These are phyloP conservation scores for Atta cephalotes DNA, from an alignment of 1,140 invertebrate genomes.

Conservation along the genomic window DNA sequence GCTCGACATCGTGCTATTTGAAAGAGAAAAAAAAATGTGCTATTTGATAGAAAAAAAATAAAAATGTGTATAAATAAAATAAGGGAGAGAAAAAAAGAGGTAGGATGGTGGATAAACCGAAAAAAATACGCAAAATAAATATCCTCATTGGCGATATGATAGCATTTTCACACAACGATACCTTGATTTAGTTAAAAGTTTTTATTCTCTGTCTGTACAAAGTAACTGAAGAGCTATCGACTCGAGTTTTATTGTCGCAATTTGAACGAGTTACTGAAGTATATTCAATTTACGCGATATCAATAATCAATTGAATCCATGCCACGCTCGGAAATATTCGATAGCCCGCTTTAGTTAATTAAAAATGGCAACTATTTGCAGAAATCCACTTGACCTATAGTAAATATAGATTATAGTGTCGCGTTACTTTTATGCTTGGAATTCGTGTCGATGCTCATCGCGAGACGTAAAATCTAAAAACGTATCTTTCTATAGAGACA, in stretches of 20 bases:
- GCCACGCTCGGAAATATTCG: conserved; percentile 40
- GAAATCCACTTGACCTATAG: conserved; percentile 55
- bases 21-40: conserved; percentile 20
- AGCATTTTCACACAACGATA: conserved; percentile 10
- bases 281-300: conserved; percentile 53
- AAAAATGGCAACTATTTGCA: conserved; percentile 54
- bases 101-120: background rate
- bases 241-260: conserved; percentile 31
- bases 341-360: conserved; percentile 57
- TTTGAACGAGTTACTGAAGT: conserved; percentile 35
- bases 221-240: conserved; percentile 18
- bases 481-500: background rate
- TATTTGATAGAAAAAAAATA: conserved; percentile 1
- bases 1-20: conserved; percentile 87
- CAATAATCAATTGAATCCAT: conserved; percentile 48
- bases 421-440: conserved; percentile 18
- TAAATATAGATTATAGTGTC: conserved; percentile 40
- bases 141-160: conserved; percentile 23
- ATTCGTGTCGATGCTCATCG: background rate
- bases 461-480: background rate
- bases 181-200: conserved; percentile 47
- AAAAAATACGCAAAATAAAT: conserved; percentile 34
- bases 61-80: conserved; percentile 53
- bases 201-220: conserved; percentile 32
- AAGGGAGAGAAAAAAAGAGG: background rate